Percentiles rank a stretch among this genome's conserved stretches.
Conservation (phyloP, 2,113 vertebrate species). For the Myocastor coypus region DNA sequence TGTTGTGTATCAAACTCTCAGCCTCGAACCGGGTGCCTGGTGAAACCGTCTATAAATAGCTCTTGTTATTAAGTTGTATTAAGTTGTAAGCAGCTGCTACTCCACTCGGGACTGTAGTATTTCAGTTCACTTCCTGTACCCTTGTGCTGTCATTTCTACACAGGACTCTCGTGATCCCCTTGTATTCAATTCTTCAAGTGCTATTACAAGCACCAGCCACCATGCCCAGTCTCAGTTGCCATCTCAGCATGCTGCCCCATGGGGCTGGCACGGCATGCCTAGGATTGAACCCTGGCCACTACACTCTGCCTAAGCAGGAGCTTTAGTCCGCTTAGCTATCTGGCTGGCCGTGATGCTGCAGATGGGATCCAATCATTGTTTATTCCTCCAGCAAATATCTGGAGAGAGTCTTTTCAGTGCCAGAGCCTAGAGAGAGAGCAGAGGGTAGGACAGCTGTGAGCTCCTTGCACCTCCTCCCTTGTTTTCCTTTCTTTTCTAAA, state of each 20-base stretch:
- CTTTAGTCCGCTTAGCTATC: too few species aligned
- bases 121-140: not conserved
- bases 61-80: not conserved
- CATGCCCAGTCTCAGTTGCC: too few species aligned
- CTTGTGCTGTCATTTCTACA: fast-evolving
- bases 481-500: not conserved
- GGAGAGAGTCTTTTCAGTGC: not conserved
- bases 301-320: too few species aligned
- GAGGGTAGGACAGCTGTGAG: not conserved
- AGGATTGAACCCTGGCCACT: too few species aligned
- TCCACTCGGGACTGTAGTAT: fast-evolving
- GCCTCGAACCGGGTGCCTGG: not conserved
- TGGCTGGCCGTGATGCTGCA: too few species aligned
- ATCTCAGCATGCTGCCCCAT: too few species aligned
- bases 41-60: not conserved
- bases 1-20: not conserved
- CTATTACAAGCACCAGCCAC: too few species aligned
- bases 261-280: too few species aligned
- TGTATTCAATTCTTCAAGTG: too few species aligned
- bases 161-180: not conserved
- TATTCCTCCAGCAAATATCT: not conserved
- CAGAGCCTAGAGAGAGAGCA: not conserved
- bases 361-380: not conserved
- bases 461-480: not conserved
- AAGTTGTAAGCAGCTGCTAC: not conserved